A percentile compares a stretch with the other conserved stretches of the same genome.
Conservation (phyloP, 1,140 invertebrate genomes). For the Cryptotermes secundus region DNA sequence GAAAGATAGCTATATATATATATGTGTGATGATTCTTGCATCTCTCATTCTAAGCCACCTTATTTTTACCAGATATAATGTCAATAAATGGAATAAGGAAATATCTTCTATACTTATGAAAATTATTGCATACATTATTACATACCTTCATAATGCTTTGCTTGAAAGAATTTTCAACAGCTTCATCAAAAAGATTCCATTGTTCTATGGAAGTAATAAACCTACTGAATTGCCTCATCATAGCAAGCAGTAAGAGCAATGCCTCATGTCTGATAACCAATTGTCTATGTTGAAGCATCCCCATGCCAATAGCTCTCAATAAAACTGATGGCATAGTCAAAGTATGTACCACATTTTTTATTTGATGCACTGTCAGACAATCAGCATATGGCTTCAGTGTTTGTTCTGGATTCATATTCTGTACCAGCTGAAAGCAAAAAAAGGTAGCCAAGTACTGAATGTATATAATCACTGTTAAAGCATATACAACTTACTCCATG, state of each 20-base stretch:
- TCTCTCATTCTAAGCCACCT: too few species aligned
- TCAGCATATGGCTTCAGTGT: background rate
- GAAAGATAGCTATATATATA: too few species aligned
- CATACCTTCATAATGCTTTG: background rate
- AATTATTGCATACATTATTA: too few species aligned
- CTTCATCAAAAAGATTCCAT: background rate
- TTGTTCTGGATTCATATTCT: background rate
- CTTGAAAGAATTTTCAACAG: background rate
- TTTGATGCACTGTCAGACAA: background rate
- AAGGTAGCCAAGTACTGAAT: too few species aligned
- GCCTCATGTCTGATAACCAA: background rate
- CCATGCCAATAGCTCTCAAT: background rate
- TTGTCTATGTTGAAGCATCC: background rate
- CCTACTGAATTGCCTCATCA: background rate
- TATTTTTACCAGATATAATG: too few species aligned
- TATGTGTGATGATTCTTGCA: too few species aligned
- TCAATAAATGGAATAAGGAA: too few species aligned
- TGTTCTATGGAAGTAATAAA: background rate
- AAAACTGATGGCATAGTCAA: background rate
- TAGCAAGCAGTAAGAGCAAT: background rate
- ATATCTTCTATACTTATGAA: too few species aligned
- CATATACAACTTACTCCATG: too few species aligned
- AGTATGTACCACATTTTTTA: background rate
- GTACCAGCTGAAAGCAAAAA: background rate
- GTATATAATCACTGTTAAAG: too few species aligned